phyloP scores from a whole-genome alignment of 2,113 vertebrate genomes.

The Choloepus hoffmanni region DNA sequence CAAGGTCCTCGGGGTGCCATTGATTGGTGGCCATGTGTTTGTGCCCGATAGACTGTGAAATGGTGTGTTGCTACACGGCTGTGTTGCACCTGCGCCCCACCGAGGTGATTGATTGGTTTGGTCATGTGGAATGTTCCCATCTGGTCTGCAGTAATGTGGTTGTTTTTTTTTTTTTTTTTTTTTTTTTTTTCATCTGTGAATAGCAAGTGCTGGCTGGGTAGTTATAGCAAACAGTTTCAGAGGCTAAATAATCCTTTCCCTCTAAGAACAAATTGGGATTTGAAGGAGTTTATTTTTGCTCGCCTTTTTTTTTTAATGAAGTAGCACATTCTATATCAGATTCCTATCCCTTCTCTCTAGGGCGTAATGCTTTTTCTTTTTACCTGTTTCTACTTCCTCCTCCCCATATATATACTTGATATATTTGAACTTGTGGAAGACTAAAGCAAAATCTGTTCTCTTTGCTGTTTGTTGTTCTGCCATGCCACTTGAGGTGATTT shows the following conservation, averaged over 20 bases:
- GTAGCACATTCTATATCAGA: not conserved
- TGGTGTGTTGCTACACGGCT: conserved; percentile 99
- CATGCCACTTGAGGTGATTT: conserved; percentile 65
- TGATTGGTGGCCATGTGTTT: conserved; percentile 99
- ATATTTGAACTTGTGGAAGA: conserved; percentile 48
- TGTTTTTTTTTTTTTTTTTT: conserved; percentile 68
- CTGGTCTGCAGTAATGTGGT: conserved; percentile 98
- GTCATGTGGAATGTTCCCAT: conserved; percentile 99
- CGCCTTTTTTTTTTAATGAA: conserved; percentile 65
- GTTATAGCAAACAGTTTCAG: conserved; percentile 88
- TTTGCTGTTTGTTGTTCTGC: conserved; percentile 58
- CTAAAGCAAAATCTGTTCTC: conserved; percentile 43
- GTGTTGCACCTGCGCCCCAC: conserved; percentile 99
- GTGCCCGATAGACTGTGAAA: conserved; percentile 99
- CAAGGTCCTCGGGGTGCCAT: conserved; percentile 97
- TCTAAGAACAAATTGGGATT: conserved; percentile 83
- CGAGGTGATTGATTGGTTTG: conserved; percentile 99
- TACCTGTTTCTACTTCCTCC: not conserved
- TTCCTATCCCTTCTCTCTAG: conserved; percentile 27
- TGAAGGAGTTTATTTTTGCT: conserved; percentile 67
- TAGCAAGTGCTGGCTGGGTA: conserved; percentile 90
- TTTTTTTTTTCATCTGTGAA: conserved; percentile 85
- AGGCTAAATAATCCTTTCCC: conserved; percentile 90
- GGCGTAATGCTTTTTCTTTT: conserved; percentile 49
- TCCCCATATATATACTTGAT: conserved; percentile 45